Conservation (phyloP, 2,797 vertebrate species). For the Anguilla pacifica region DNA sequence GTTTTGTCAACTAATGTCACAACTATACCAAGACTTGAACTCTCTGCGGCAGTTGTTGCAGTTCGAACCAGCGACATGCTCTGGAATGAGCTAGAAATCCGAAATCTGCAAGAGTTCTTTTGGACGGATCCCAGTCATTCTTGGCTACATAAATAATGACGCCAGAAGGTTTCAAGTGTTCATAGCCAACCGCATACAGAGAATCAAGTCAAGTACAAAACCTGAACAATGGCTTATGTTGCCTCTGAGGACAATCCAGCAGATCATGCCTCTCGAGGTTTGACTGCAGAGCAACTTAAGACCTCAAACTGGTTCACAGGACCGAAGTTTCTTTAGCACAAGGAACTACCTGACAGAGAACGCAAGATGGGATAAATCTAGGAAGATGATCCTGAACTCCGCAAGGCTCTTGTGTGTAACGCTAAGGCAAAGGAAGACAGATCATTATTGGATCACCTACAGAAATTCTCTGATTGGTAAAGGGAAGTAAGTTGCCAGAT, state of each 20-base stretch:
- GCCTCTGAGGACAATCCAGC: constrained; percentile 39
- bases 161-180: background rate
- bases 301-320: background rate
- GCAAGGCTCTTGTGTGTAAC: constrained; percentile 22
- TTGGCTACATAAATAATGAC: background rate
- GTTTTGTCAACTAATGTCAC: background rate
- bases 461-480: constrained; percentile 44
- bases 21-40: background rate
- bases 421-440: constrained; percentile 41
- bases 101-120: constrained; percentile 27
- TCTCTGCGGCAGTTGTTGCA: background rate
- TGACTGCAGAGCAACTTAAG: background rate
- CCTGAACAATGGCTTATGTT: constrained; percentile 45
- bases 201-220: constrained; percentile 43
- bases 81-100: constrained; percentile 26
- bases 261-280: constrained; percentile 29
- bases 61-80: background rate
- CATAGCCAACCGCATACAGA: background rate
- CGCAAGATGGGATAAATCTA: background rate
- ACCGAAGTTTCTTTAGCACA: background rate
- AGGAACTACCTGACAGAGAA: background rate
- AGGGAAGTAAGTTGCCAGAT: constrained; percentile 27
- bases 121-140: background rate
- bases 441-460: constrained; percentile 30
- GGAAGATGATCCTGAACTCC: background rate